A percentile compares a stretch with the other conserved stretches of the same genome.
phyloP scores from a whole-genome alignment of 2,113 vertebrate genomes.

The Xenus cinereus region DNA sequence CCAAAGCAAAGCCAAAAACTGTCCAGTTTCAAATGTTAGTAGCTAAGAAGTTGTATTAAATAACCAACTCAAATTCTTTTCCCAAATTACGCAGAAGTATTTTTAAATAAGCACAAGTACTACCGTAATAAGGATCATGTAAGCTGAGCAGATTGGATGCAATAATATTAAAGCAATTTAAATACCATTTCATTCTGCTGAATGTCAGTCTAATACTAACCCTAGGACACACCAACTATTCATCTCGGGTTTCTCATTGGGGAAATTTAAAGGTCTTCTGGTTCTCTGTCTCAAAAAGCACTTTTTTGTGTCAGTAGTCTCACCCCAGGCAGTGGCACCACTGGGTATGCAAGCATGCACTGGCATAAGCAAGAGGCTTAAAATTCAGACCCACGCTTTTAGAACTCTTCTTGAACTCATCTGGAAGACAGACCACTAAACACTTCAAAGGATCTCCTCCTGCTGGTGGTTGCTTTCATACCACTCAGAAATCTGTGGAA shows the following conservation, averaged over 20 bases:
- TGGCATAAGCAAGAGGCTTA: background rate
- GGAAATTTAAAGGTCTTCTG: background rate
- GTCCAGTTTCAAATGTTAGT: background rate
- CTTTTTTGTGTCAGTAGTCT: background rate
- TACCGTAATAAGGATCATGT: background rate
- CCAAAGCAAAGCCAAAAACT: background rate
- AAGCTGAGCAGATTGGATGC: background rate
- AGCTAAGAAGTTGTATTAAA: background rate
- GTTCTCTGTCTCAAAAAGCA: background rate
- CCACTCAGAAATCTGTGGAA: background rate
- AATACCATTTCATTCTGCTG: background rate
- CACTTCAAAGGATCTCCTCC: background rate
- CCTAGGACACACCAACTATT: background rate
- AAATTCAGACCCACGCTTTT: background rate
- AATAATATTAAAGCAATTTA: conserved; percentile 12
- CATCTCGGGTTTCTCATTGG: background rate
- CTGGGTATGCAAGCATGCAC: background rate
- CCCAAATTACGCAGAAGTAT: background rate
- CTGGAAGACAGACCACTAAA: conserved; percentile 10
- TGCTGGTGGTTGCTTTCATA: background rate
- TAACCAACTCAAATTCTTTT: background rate
- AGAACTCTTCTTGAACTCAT: conserved; percentile 30
- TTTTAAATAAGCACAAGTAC: background rate
- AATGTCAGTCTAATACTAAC: background rate
- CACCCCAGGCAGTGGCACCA: background rate